These are phyloP conservation scores for Tychaedon coryphoeus DNA, from an alignment of 2,113 vertebrate species.

Conservation along the genomic window DNA sequence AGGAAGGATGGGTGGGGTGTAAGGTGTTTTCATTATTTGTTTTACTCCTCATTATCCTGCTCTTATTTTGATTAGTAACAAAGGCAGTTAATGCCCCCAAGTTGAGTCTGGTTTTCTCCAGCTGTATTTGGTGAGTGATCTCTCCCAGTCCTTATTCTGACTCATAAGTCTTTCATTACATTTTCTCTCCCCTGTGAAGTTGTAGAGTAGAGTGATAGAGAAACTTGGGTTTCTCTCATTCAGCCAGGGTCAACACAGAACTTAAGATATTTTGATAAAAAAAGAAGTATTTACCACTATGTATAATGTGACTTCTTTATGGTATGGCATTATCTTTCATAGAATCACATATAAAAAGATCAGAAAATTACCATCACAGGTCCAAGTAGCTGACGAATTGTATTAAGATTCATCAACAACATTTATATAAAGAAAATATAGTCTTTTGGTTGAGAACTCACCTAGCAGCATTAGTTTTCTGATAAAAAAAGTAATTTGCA, in stretches of 20 bases:
- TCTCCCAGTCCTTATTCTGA: neutral
- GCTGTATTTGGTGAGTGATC: neutral
- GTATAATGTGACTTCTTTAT: neutral
- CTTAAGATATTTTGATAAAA: neutral
- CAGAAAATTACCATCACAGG: neutral
- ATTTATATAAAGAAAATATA: neutral
- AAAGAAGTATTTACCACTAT: neutral
- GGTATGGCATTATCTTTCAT: neutral
- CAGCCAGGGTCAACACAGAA: neutral
- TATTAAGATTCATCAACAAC: neutral
- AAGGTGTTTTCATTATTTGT: neutral
- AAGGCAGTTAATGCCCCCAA: neutral
- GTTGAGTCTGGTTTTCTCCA: neutral
- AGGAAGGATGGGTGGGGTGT: rapidly evolving
- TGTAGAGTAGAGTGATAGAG: neutral
- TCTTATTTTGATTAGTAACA: neutral
- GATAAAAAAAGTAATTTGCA: neutral
- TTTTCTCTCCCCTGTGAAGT: neutral
- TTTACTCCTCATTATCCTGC: neutral
- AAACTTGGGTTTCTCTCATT: neutral
- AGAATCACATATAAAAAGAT: neutral
- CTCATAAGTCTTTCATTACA: neutral
- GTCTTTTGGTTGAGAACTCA: neutral
- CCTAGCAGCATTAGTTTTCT: neutral
- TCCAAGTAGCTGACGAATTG: neutral